Conservation (phyloP, 2,113 vertebrate species). For the Polyodon spathula region DNA sequence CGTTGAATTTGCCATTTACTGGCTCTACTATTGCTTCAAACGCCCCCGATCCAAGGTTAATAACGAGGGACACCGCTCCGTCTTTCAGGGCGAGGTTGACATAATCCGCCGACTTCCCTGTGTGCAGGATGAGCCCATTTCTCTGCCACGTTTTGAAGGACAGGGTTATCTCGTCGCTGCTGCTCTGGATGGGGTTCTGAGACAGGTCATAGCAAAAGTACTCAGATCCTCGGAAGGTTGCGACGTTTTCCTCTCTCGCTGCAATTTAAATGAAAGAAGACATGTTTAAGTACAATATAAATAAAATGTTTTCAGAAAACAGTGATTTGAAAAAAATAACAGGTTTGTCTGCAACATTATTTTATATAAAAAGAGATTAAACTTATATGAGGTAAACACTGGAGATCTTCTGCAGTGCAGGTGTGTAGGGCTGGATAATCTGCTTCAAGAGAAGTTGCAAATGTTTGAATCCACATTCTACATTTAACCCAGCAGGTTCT, state of each 20-base stretch:
- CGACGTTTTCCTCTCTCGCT: conserved; percentile 91
- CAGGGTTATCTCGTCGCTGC: conserved; percentile 94
- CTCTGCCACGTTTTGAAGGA: conserved; percentile 97
- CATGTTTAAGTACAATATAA: not conserved
- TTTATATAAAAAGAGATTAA: too few relatives aligned
- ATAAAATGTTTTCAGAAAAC: not conserved
- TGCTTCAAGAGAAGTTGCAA: too few relatives aligned
- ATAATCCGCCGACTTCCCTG: conserved; percentile 93
- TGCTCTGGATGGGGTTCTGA: conserved; percentile 96
- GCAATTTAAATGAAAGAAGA: conserved; percentile 26
- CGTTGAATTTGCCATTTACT: conserved; percentile 96
- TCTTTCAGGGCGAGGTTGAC: conserved; percentile 96
- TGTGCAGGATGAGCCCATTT: conserved; percentile 95
- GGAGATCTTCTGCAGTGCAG: too few relatives aligned
- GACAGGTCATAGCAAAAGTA: conserved; percentile 97
- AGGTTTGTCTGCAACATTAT: not conserved
- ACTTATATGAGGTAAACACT: too few relatives aligned
- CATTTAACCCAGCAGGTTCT: too few relatives aligned
- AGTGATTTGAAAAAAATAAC: not conserved
- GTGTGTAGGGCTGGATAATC: too few relatives aligned
- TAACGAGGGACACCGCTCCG: conserved; percentile 89
- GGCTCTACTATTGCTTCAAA: conserved; percentile 97
- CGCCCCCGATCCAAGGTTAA: conserved; percentile 95
- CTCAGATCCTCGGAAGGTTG: conserved; percentile 93
- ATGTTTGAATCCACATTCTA: too few relatives aligned